These are phyloP conservation scores for Nebria brevicollis DNA, from an alignment of 2,888 invertebrate species.

Conservation along the genomic window DNA sequence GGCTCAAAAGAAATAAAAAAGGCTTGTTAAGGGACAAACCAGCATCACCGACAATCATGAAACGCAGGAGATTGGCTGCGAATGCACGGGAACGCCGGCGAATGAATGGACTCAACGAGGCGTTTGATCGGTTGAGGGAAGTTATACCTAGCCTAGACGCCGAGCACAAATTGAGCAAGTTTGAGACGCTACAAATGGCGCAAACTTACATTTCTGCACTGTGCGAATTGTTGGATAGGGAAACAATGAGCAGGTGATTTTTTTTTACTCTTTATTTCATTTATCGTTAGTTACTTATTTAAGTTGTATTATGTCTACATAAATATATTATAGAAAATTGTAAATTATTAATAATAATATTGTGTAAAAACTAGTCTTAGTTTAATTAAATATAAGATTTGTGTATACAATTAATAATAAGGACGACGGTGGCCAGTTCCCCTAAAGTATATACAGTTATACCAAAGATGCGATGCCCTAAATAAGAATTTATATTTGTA, in stretches of 20 bases:
- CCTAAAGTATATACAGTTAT: neutral
- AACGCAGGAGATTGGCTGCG: constrained; percentile 74
- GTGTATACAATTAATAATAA: neutral
- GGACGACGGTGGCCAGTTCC: neutral
- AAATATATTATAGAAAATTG: neutral
- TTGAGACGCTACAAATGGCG: constrained; percentile 83
- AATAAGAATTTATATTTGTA: too few relatives aligned
- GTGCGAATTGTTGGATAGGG: constrained; percentile 70
- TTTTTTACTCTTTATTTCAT: too few relatives aligned
- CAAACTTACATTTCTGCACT: constrained; percentile 79
- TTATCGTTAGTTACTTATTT: too few relatives aligned
- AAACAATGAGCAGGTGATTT: constrained; percentile 49
- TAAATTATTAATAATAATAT: neutral
- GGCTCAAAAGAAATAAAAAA: constrained; percentile 25
- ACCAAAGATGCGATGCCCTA: neutral
- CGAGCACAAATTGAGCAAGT: constrained; percentile 79
- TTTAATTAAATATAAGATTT: neutral
- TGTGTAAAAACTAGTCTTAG: neutral
- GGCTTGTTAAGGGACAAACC: constrained; percentile 52
- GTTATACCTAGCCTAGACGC: constrained; percentile 77
- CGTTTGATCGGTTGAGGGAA: constrained; percentile 76
- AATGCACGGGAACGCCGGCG: constrained; percentile 78
- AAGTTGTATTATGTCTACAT: too few relatives aligned
- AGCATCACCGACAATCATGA: constrained; percentile 68
- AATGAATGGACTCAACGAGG: constrained; percentile 81